Conservation (phyloP, 2,888 invertebrate species). For the Ophion slaviceki region DNA sequence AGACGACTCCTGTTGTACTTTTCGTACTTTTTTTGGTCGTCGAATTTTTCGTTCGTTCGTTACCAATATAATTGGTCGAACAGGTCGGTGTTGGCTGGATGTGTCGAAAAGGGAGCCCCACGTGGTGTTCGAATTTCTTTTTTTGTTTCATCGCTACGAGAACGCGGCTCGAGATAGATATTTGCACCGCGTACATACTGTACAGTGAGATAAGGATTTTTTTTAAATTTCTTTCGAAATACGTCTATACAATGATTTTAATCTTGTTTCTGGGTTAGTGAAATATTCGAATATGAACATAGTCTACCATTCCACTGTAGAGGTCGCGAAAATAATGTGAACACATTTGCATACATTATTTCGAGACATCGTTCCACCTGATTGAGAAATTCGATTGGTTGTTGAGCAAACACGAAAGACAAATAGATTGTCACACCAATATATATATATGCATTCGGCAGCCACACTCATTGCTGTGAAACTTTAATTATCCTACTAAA, state of each 20-base stretch:
- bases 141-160: constrained; percentile 3
- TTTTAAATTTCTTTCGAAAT: neutral
- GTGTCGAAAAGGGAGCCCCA: neutral
- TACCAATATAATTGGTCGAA: neutral
- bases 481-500: neutral
- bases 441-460: neutral
- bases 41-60: too few relatives aligned
- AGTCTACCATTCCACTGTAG: neutral
- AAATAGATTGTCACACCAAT: neutral
- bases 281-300: constrained; percentile 15
- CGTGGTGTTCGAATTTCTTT: neutral
- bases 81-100: neutral
- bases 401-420: neutral
- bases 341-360: constrained; percentile 21
- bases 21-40: too few relatives aligned
- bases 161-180: constrained; percentile 4
- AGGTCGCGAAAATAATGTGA: neutral
- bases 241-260: neutral
- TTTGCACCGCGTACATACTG: constrained; percentile 14
- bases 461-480: neutral
- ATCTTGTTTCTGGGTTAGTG: constrained; percentile 5
- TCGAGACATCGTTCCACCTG: neutral
- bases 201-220: constrained; percentile 3
- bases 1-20: too few relatives aligned
- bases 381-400: neutral